Conservation (phyloP, 2,113 vertebrate genomes). For the Calyptommatus sinebrachiatus region DNA sequence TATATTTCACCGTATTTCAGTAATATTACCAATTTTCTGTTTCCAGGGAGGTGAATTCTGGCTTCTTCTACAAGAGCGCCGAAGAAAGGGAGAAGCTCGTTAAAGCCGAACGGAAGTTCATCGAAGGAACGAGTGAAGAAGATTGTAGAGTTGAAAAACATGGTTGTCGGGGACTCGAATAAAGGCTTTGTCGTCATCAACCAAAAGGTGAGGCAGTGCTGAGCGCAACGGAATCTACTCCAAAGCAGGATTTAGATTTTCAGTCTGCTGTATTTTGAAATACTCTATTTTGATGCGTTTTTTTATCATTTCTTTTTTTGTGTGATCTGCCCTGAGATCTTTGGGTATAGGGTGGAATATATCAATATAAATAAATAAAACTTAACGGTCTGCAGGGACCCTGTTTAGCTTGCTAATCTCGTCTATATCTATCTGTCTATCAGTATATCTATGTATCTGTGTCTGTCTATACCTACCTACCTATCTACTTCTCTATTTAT, state of each 20-base stretch:
- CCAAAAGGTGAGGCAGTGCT: conserved; percentile 86
- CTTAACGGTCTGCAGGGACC: no score
- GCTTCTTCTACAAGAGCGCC: conserved; percentile 98
- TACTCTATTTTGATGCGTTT: no score
- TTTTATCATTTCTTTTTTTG: no score
- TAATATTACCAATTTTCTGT: background rate
- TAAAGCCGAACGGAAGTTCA: conserved; percentile 93
- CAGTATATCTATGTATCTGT: background rate
- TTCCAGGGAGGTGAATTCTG: conserved; percentile 92
- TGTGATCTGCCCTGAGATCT: no score
- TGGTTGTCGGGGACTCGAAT: conserved; percentile 81
- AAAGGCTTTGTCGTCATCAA: conserved; percentile 96
- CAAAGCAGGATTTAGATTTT: no score
- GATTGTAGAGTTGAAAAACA: conserved; percentile 89
- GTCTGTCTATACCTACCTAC: no score
- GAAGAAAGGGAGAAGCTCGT: conserved; percentile 93
- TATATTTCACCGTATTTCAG: background rate
- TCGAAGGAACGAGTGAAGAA: conserved; percentile 93
- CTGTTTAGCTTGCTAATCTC: background rate
- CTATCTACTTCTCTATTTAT: no score
- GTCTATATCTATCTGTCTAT: background rate
- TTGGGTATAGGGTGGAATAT: no score
- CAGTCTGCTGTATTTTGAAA: no score
- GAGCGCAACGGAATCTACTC: no score
- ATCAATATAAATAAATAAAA: no score